Percentiles rank a stretch among this genome's conserved stretches.
Conservation (phyloP, 2,888 invertebrate species). For the Poecilobothrus nobilitatus region DNA sequence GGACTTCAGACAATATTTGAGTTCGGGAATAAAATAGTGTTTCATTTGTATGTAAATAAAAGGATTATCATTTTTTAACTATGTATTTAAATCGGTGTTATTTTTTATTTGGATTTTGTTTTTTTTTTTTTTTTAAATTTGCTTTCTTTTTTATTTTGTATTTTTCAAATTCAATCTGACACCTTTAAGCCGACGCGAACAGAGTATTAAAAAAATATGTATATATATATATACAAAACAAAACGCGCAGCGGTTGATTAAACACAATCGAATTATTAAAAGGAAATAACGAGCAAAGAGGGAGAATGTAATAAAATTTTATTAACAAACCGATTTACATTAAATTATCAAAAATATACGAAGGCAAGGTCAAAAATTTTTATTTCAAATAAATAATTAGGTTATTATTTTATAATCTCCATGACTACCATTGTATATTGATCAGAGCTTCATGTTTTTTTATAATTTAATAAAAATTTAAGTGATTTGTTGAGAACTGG, state of each 20-base stretch:
- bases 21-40: background rate
- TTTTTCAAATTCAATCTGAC: background rate
- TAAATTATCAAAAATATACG: too few species aligned
- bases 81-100: too few species aligned
- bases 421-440: too few species aligned
- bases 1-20: background rate
- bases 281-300: background rate
- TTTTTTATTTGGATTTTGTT: background rate
- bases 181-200: constrained; percentile 6
- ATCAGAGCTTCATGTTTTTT: too few species aligned
- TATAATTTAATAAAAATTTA: too few species aligned
- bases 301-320: background rate
- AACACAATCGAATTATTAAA: background rate
- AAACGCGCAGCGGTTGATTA: background rate
- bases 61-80: constrained; percentile 2
- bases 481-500: too few species aligned
- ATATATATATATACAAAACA: background rate
- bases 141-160: background rate
- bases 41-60: constrained; percentile 6
- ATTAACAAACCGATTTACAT: too few species aligned
- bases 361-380: background rate
- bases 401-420: too few species aligned
- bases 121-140: background rate
- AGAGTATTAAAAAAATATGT: background rate
- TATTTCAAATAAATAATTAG: too few species aligned